Evolutionary conservation across 2,888 invertebrate genomes (phyloP), one percentile per base, ranked within the genome.

Genomic region (Drosophila niveifrons): DNA sequence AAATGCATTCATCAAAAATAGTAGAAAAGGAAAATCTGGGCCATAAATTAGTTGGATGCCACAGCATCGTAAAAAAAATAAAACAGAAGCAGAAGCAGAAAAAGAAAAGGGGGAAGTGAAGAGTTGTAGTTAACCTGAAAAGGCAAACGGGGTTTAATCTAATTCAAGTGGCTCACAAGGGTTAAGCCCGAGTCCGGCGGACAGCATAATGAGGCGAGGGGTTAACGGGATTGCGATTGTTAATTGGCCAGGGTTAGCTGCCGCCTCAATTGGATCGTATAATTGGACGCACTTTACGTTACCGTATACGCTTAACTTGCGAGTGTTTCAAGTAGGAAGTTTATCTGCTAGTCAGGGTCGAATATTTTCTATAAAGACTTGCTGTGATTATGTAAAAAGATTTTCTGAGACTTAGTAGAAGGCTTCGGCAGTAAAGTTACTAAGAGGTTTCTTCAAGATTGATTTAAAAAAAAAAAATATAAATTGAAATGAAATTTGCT

Each of bases 31-130:
- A 31, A 75, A 75, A 75, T 75, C 63, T 80, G 52, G 44, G 73
- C 82, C 59, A 82, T 83, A 82, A 82, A 82, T 83, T 83, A 82
- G 84, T 68, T 75, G 55, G 66, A 69, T 39, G 57, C 61, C 64
- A 53, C 68, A 57, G 66, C 53, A 50, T 59, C 53, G 52, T 68
- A 78, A 78, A 82, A 78, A 58, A 1, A 23, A 23, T 23, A 52
- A 15, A 23, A 2, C 11, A 36, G 23, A 23, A 23, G 0, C 4
- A 4, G 18, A 18, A 18, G 0, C 34, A 15, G 18, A 15, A 43
- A 6, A 18, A 17, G 15, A 31, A 51, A 39, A 15, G 39, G 11
- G 11, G 39, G 39, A 41, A 41, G 39, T 41, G 18, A n/a, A 23
- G 56, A 15, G 67, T 46, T 57, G 44, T 34, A 53, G 43, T 41